A percentile compares a stretch with the other conserved stretches of the same genome.
These are phyloP conservation scores for Diaphora mendica DNA, from an alignment of 2,888 invertebrate genomes.

Conservation along the genomic window DNA sequence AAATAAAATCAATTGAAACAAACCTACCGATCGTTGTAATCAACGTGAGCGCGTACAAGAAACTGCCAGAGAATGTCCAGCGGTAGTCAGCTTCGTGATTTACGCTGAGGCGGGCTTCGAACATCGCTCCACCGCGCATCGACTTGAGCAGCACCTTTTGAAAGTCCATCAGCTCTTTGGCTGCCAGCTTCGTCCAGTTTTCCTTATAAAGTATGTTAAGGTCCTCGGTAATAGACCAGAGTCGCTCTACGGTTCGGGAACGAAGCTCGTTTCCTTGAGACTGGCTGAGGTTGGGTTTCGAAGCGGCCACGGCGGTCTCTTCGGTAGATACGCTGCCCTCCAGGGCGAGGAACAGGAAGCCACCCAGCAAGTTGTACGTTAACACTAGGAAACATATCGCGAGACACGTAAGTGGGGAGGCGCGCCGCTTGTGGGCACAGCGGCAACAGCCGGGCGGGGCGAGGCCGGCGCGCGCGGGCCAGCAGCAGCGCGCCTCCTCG, in stretches of 20 bases:
- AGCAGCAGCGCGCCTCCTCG: slow-evolving; percentile 58
- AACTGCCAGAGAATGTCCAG: slow-evolving; percentile 97
- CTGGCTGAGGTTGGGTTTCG: slow-evolving; percentile 87
- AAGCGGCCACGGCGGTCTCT: slow-evolving; percentile 89
- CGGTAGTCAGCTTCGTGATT: slow-evolving; percentile 86
- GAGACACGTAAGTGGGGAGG: slow-evolving; percentile 91
- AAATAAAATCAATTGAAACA: neutral
- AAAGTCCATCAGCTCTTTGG: slow-evolving; percentile 94
- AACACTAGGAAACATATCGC: slow-evolving; percentile 95
- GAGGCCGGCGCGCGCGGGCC: slow-evolving; percentile 49
- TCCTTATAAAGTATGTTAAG: slow-evolving; percentile 95
- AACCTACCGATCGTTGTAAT: slow-evolving; percentile 97
- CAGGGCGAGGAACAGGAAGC: slow-evolving; percentile 94
- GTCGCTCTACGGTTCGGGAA: slow-evolving; percentile 90
- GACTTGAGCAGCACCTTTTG: slow-evolving; percentile 88
- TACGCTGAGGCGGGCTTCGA: slow-evolving; percentile 64
- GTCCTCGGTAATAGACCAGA: slow-evolving; percentile 95
- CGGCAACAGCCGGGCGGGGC: slow-evolving; percentile 78
- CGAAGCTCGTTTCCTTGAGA: slow-evolving; percentile 86
- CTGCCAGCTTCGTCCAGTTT: slow-evolving; percentile 96
- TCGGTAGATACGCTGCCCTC: slow-evolving; percentile 88
- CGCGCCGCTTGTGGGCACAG: slow-evolving; percentile 70
- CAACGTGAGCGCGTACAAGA: slow-evolving; percentile 96
- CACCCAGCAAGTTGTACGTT: slow-evolving; percentile 96
- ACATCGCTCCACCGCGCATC: slow-evolving; percentile 71